Evolutionary conservation across 2,113 vertebrate genomes (phyloP).

Genomic region (Tyto alba): DNA sequence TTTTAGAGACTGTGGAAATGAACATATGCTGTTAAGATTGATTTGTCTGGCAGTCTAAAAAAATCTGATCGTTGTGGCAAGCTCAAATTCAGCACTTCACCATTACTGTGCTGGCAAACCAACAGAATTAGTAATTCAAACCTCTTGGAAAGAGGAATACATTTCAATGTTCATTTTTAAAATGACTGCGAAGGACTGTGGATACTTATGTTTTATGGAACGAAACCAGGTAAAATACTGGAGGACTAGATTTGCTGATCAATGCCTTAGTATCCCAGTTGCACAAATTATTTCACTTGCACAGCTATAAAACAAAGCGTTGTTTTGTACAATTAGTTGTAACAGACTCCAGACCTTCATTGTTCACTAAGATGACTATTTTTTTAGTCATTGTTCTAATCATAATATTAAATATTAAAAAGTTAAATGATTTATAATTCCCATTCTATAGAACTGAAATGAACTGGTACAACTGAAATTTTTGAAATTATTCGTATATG

Average conservation of each 20-base stretch:
- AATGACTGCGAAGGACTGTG: neutral
- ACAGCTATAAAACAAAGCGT: neutral
- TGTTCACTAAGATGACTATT: neutral
- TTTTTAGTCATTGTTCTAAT: neutral
- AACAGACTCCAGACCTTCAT: neutral
- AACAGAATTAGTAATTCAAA: slow-evolving; percentile 1
- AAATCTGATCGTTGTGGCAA: neutral
- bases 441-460: neutral
- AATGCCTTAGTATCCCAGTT: neutral
- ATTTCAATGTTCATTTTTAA: neutral
- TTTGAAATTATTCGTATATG: neutral
- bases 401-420: neutral
- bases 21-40: neutral
- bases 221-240: neutral
- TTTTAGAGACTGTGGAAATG: neutral
- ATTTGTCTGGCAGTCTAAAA: slow-evolving; percentile 12
- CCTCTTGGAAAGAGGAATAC: neutral
- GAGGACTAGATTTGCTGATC: neutral
- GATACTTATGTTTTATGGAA: neutral
- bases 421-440: neutral
- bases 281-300: neutral
- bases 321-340: neutral
- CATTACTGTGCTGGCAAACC: neutral
- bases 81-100: neutral
- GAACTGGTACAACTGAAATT: neutral